Conservation (phyloP, 2,888 invertebrate genomes). For the Hypomecis atomaria region DNA sequence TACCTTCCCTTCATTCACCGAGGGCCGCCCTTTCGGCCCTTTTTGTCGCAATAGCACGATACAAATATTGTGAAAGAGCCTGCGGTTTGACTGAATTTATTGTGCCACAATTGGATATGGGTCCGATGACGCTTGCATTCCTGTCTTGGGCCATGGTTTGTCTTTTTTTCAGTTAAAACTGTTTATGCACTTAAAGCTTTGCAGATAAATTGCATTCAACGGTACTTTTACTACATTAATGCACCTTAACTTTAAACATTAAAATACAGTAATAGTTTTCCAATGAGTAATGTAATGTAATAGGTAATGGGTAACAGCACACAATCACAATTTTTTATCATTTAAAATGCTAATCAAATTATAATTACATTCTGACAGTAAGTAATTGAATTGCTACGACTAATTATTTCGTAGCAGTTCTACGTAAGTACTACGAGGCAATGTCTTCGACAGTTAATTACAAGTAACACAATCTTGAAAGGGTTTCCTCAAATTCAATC, state of each 20-base stretch:
- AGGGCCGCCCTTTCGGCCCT: constrained; percentile 83
- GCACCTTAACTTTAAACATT: background rate
- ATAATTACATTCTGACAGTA: background rate
- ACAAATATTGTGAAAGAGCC: constrained; percentile 84
- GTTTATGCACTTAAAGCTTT: constrained; percentile 1
- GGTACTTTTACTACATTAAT: background rate
- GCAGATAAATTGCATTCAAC: background rate
- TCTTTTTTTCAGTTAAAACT: constrained; percentile 11
- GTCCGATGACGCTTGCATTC: constrained; percentile 65
- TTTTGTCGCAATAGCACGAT: constrained; percentile 81
- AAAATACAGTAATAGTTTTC: background rate
- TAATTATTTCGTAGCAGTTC: constrained; percentile 26
- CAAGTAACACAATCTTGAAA: constrained; percentile 6
- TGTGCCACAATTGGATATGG: constrained; percentile 76
- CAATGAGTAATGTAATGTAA: too few species aligned
- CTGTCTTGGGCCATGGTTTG: constrained; percentile 47
- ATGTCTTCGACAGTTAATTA: constrained; percentile 11
- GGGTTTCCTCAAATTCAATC: constrained; percentile 24
- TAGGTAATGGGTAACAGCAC: background rate
- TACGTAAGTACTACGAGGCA: constrained; percentile 18
- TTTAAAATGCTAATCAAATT: background rate
- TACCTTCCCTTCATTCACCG: constrained; percentile 84
- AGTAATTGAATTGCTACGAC: constrained; percentile 11
- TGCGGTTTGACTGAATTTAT: constrained; percentile 83
- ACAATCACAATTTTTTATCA: background rate